Evolutionary conservation across 1,140 invertebrate genomes (phyloP).

Genomic region (Frieseomelitta varia): DNA sequence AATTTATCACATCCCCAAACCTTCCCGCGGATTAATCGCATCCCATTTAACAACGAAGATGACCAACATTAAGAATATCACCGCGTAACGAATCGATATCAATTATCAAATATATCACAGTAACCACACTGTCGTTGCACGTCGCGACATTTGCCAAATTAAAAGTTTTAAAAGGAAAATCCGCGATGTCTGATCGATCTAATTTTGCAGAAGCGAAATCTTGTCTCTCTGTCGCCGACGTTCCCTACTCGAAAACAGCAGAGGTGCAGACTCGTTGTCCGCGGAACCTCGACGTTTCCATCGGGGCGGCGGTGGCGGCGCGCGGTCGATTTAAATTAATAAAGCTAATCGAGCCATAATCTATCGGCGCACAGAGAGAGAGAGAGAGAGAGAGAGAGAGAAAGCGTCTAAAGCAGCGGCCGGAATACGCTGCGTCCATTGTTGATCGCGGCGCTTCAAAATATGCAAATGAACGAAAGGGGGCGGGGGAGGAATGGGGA

Average conservation of each 20-base stretch:
- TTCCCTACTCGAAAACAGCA: neutral
- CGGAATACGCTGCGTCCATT: conserved; percentile 39
- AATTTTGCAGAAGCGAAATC: neutral
- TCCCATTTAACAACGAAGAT: too few species aligned
- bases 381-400: conserved; percentile 2
- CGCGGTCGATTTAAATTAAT: conserved; percentile 71
- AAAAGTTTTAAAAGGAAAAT: too few species aligned
- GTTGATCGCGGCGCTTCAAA: conserved; percentile 59
- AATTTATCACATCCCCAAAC: too few species aligned
- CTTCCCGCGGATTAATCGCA: too few species aligned
- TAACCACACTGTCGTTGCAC: too few species aligned
- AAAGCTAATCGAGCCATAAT: conserved; percentile 74
- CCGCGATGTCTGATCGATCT: neutral
- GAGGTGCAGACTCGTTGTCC: neutral
- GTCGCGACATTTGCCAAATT: too few species aligned
- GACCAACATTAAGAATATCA: too few species aligned
- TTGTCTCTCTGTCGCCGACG: neutral
- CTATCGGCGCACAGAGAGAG: conserved; percentile 48
- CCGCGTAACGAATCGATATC: too few species aligned
- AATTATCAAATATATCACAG: too few species aligned
- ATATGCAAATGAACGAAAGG: conserved; percentile 72
- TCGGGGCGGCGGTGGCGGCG: conserved; percentile 11
- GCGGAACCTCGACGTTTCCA: neutral
- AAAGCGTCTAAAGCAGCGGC: conserved; percentile 27
- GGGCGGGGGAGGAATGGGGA: neutral